phyloP scores from a whole-genome alignment of 2,797 vertebrate species.

The Eulemur albifrons region DNA sequence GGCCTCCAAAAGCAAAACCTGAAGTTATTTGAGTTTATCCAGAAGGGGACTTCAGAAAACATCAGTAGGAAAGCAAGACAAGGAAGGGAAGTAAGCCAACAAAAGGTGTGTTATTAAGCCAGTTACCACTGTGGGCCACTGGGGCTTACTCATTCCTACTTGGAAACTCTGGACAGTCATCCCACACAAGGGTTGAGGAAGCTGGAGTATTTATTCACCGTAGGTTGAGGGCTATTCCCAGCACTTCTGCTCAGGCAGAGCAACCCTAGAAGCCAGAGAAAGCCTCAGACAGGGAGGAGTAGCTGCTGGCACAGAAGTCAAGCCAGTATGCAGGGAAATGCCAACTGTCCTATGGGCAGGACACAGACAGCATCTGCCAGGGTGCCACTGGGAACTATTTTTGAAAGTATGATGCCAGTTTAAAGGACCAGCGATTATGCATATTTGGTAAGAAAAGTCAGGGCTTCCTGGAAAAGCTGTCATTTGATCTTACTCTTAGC shows the following conservation, averaged over 20 bases:
- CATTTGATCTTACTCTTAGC: background rate
- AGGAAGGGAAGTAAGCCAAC: background rate
- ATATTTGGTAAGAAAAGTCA: constrained; percentile 17
- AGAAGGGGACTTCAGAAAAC: background rate
- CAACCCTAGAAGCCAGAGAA: background rate
- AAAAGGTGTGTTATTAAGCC: background rate
- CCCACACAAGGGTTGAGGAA: background rate
- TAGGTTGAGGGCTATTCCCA: background rate
- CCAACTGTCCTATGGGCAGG: background rate
- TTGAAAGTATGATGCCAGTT: background rate
- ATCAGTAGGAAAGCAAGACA: background rate
- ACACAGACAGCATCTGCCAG: background rate
- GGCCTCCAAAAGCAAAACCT: background rate
- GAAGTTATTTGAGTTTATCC: background rate
- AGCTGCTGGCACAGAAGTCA: background rate
- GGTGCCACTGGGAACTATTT: background rate
- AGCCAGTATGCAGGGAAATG: background rate
- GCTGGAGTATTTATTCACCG: background rate
- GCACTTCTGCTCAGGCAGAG: background rate
- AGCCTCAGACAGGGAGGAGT: background rate
- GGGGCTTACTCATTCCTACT: background rate
- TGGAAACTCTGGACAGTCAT: background rate
- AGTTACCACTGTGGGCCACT: background rate
- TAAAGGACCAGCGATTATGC: background rate
- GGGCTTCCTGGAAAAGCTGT: background rate